A percentile compares a stretch with the other conserved stretches of the same genome.
These are phyloP conservation scores for Holacanthus passer DNA, from an alignment of 2,113 vertebrate species.

Conservation along the genomic window DNA sequence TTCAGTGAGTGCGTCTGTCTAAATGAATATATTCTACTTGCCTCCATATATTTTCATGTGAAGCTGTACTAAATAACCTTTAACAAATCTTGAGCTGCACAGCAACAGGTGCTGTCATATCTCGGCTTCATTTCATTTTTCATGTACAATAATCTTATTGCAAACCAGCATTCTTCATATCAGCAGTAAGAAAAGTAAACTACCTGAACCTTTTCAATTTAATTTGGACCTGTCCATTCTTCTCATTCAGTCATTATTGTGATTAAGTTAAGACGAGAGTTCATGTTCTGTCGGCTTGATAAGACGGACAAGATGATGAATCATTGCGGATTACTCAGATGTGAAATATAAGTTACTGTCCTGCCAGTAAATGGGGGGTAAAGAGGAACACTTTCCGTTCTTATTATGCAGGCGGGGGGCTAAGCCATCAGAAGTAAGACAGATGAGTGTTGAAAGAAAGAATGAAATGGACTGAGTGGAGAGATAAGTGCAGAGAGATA, in stretches of 20 bases:
- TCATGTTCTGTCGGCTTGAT: slow-evolving; percentile 13
- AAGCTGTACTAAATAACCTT: background rate
- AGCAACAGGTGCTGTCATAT: background rate
- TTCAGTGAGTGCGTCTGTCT: background rate
- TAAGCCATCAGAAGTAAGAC: slow-evolving; percentile 44
- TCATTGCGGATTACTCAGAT: slow-evolving; percentile 29
- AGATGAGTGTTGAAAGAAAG: slow-evolving; percentile 46
- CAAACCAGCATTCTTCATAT: background rate
- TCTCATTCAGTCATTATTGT: slow-evolving; percentile 2
- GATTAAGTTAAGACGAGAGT: slow-evolving; percentile 26
- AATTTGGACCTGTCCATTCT: background rate
- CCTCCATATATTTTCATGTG: background rate
- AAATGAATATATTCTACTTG: background rate
- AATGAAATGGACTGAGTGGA: slow-evolving; percentile 60
- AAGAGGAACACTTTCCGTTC: slow-evolving; percentile 37
- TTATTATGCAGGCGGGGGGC: slow-evolving; percentile 32
- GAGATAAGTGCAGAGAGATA: slow-evolving; percentile 65
- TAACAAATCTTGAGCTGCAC: background rate
- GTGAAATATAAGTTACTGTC: slow-evolving; percentile 58
- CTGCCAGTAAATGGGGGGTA: slow-evolving; percentile 29
- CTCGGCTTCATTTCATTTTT: background rate
- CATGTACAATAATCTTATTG: background rate
- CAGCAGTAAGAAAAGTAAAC: background rate
- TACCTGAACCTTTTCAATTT: slow-evolving; percentile 5
- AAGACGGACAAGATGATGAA: slow-evolving; percentile 38